Evolutionary conservation across 2,888 invertebrate genomes (phyloP), one percentile per base, ranked within the genome.

Genomic region (Microdon myrmicae): DNA sequence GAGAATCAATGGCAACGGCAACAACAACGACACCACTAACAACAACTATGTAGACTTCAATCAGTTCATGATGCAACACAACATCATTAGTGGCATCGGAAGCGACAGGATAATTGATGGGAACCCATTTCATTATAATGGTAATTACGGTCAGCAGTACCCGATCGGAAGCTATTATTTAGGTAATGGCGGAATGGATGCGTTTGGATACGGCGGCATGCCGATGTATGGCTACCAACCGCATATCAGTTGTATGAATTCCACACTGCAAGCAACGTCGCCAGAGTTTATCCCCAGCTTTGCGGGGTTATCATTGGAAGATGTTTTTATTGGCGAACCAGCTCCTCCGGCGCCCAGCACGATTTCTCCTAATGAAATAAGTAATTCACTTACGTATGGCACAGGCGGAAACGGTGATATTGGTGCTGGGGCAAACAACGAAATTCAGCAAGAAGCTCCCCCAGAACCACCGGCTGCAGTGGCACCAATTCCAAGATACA

Each of bases 31-130:
- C 5, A 14, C 43, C 9, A 14, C 19, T 39, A 77, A 75, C 60
- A 75, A 74, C 60, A 75, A 78, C 66, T 79, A 79, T 67, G 76
- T 79, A n/a, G 73, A 77, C 53, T 79, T 79, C 45, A 79, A 78
- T 70, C 78, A 79, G 60, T 79, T 79, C 58, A 74, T 79, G 22
- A 71, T 75, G 69, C 79, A 79, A 68, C 79, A 79, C 68, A 78
- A 79, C 68, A 61, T 76, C 10, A 54, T 69, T 10, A 68, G 68
- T 12, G 60, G 67, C 5, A 20, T 39, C 10, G 45, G 20, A 13
- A 22, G 8, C 8, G 6, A 6, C 22, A 8, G 6, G 5, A 8
- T 22, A 5, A 22, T 6, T 22, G 8, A 22, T 22, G 8, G 6
- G 4, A 66, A 66, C 35, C 66, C 66, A 29, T 66, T 66, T 23